Base-by-base conservation (phyloP, 2,888 invertebrate genomes). In the Lepas anatifera region DNA sequence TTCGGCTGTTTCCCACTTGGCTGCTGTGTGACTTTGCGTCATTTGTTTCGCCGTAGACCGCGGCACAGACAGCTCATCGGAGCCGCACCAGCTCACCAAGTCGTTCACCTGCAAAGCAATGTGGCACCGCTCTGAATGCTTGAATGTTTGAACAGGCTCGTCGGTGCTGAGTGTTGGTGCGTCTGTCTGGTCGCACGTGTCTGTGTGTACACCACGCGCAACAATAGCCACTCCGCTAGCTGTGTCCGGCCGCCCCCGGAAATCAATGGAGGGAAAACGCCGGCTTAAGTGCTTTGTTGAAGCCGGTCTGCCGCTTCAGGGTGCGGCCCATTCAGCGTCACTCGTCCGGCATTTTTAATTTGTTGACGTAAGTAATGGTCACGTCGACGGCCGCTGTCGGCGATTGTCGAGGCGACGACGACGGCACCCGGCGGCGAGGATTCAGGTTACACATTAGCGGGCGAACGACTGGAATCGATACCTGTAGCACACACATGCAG, bases 341-440 rank as follows among this genome's bases (percentile, higher is more conserved):
- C 16, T 22, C 32, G 32, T 58, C 58, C 32, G 32, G 32, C 13
- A 32, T 58, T 58, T 58, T 58, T 58, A 58, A 58, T 58, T 58
- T 58, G 58, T 58, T 58, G 58, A 58, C 58, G 58, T 58, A 58
- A 58, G 58, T 58, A 58, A 58, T 58, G 58, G 58, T 58, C 58
- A 58, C 10, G 13, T 11, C 2, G 58, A 6, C 50, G 11, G 32
- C 29, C 13, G 3, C 18, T 4, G 32, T 7, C 32, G 2, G 16
- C 58, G 48, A 25, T 22, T 32, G 18, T 7, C 58, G 29, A 29
- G 32, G 32, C 29, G 29, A 6, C 58, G 22, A 10, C 18, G n/a
- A n/a, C n/a, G n/a, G n/a, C n/a, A n/a, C 32, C 58, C 16, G 16
- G 29, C 32, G 58, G 58, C 58, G 58, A 22, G 32, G 58, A 58